A percentile compares a stretch with the other conserved stretches of the same genome.
These are phyloP conservation scores for Haliclona indistincta DNA, from an alignment of 37 sponge, comb jelly and placozoan species.

Conservation along the genomic window DNA sequence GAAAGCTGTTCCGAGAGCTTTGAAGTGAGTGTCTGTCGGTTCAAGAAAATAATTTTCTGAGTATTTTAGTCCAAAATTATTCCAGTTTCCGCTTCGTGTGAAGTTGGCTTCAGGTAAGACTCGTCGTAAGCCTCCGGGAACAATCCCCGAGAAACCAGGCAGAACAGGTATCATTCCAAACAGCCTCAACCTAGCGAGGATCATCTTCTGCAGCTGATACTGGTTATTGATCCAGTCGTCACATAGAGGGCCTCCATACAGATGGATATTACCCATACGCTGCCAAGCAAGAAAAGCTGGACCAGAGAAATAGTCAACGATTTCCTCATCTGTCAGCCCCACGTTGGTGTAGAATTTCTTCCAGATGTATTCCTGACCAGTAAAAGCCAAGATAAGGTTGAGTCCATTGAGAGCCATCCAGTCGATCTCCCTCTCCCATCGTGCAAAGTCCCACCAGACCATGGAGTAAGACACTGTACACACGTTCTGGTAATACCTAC, in stretches of 20 bases:
- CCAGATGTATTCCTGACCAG: constrained; percentile 72
- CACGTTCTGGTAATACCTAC: constrained; percentile 75
- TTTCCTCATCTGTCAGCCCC: constrained; percentile 42
- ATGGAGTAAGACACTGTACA: constrained; percentile 80
- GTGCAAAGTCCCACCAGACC: constrained; percentile 66
- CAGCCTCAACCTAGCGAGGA: constrained; percentile 21
- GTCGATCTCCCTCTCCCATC: constrained; percentile 75
- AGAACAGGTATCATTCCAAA: constrained; percentile 71
- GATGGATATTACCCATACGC: constrained; percentile 68
- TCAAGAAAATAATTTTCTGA: constrained; percentile 47
- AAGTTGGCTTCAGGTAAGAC: constrained; percentile 38
- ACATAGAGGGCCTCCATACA: constrained; percentile 69
- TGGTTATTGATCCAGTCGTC: constrained; percentile 45
- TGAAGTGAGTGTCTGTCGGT: constrained; percentile 64
- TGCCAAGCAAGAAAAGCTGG: constrained; percentile 81
- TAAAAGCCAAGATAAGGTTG: constrained; percentile 72
- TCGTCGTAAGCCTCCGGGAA: constrained; percentile 36
- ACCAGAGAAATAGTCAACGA: constrained; percentile 60
- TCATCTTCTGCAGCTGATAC: constrained; percentile 43
- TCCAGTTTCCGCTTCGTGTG: constrained; percentile 26
- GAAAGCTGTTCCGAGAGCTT: constrained; percentile 31
- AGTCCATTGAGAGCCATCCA: constrained; percentile 83
- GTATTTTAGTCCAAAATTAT: constrained; percentile 36
- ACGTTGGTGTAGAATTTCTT: constrained; percentile 35
- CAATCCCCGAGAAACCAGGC: constrained; percentile 72